These are phyloP conservation scores for Pempheris klunzingeri DNA, from an alignment of 2,797 vertebrate genomes.

Conservation along the genomic window DNA sequence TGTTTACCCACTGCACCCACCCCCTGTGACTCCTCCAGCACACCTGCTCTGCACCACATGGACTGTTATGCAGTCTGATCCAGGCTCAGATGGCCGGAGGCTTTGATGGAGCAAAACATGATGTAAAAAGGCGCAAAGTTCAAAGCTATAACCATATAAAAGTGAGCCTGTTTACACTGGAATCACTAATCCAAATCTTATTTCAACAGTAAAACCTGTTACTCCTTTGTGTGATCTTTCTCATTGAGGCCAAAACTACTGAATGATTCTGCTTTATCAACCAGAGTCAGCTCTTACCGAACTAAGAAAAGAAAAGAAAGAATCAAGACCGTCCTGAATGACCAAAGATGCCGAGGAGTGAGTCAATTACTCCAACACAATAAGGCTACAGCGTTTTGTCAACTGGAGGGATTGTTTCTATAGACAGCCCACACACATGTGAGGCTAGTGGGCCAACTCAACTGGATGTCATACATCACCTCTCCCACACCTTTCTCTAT, in stretches of 20 bases:
- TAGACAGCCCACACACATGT: constrained; percentile 17
- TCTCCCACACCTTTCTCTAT: constrained; percentile 62
- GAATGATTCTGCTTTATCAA: constrained; percentile 31
- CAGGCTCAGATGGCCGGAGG: constrained; percentile 2
- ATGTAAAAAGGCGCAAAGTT: constrained; percentile 35
- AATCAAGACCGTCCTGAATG: constrained; percentile 32
- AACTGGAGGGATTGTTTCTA: constrained; percentile 37
- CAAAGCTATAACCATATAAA: constrained; percentile 8
- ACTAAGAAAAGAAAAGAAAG: neutral
- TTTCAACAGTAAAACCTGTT: constrained; percentile 18
- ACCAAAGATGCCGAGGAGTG: constrained; percentile 67
- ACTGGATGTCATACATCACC: constrained; percentile 65
- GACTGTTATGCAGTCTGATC: constrained; percentile 33
- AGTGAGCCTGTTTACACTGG: constrained; percentile 28
- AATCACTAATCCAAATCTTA: constrained; percentile 22
- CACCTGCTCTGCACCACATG: constrained; percentile 42
- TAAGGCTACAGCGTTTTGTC: constrained; percentile 25
- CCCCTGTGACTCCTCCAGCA: constrained; percentile 39
- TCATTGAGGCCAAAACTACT: constrained; percentile 58
- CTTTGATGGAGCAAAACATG: constrained; percentile 34
- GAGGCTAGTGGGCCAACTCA: constrained; percentile 42
- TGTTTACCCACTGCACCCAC: constrained; percentile 58
- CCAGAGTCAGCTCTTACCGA: constrained; percentile 8
- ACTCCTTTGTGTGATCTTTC: constrained; percentile 42
- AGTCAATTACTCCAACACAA: constrained; percentile 47